phyloP scores from a whole-genome alignment of 2,797 vertebrate genomes.

The Etheostoma perlongum region DNA sequence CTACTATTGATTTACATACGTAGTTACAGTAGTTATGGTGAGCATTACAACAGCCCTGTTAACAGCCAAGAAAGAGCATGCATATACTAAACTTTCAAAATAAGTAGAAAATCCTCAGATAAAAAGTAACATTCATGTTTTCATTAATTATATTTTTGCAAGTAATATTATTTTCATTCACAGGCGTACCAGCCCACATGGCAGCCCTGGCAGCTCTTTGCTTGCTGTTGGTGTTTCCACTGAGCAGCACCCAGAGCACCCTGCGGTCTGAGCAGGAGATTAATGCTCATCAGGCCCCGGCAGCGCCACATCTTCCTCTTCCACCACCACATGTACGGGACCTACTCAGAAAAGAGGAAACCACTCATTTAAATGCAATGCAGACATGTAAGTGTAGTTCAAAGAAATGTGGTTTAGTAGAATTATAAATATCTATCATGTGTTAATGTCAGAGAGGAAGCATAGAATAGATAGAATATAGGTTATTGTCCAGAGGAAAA shows the following conservation, averaged over 20 bases:
- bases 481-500: no score
- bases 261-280: no score
- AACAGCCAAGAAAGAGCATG: not conserved
- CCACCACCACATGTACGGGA: conserved; percentile 38
- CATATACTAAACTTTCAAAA: not conserved
- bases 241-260: conserved; percentile 74
- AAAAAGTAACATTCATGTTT: not conserved
- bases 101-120: not conserved
- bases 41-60: not conserved
- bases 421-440: not conserved
- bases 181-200: conserved; percentile 47
- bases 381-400: conserved; percentile 68
- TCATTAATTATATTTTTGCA: not conserved
- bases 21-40: not conserved
- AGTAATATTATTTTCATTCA: not conserved
- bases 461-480: no score
- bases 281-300: conserved; percentile 57
- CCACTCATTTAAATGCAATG: conserved; percentile 54
- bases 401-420: not conserved
- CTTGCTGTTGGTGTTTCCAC: conserved; percentile 71
- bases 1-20: not conserved
- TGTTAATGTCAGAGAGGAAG: no score
- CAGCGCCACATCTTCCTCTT: conserved; percentile 30
- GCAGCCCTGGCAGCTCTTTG: conserved; percentile 55
- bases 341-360: conserved; percentile 62